Base-by-base conservation (phyloP, 2,888 invertebrate species). In the Steinernema hermaphroditum region DNA sequence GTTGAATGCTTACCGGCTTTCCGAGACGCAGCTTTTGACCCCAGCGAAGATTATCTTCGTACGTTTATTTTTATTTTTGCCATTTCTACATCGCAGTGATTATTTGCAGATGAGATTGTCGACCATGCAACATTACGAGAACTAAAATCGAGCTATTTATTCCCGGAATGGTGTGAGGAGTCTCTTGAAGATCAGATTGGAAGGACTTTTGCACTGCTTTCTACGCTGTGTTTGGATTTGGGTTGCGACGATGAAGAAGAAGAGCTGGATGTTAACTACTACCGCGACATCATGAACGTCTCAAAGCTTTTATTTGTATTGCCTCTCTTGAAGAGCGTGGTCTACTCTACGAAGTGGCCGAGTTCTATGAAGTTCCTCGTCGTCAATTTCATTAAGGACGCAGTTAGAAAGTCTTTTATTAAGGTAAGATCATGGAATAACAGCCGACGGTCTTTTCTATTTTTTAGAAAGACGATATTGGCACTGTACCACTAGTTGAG, bases 11-110 rank as follows among this genome's bases (percentile, higher is more conserved):
- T 82, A 71, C 71, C 80, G 0, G 81, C 85, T n/a, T 84, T 79
- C 69, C 73, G 83, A n/a, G 82, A 84, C 74, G 83, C 81, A 0
- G 79, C 79, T 46, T 85, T 84, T 74, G 81, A 80, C 27, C 78
- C 78, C 9, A 73, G 82, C 1, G 78, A 81, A 24, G 85, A 85
- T 71, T 80, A 77, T 74, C 73, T 85, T 24, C 77, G 84, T 81
- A 46, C 16, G 76, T 71, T 72, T 43, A 44, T 19, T 70, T 69
- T 44, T 22, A 27, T 24, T 34, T 24, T 22, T 50, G 1, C 12
- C 2, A 27, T 50, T 68, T 70, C 14, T 54, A 22, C n/a, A 70
- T 54, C 44, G 46, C 14, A 62, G 19, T 49, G 8, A n/a, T 22
- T 22, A 6, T 1, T 49, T 73, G 43, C 72, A 83, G 82, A 80